Evolutionary conservation across 2,113 vertebrate species (phyloP).

Genomic region (Mohoua ochrocephala): DNA sequence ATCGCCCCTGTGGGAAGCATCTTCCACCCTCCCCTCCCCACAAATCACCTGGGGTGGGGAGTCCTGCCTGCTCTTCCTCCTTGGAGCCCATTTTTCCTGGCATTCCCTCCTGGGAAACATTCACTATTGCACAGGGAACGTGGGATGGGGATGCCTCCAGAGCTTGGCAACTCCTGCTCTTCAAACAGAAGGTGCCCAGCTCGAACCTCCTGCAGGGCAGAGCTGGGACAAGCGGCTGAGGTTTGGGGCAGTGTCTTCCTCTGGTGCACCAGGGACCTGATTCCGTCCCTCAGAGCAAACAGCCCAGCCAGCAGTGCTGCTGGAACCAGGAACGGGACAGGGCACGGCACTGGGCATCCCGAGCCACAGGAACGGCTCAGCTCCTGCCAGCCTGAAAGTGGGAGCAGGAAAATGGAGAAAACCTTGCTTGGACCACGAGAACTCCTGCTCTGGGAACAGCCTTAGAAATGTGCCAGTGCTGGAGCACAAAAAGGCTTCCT

Average conservation of each 20-base stretch:
- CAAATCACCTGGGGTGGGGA: neutral
- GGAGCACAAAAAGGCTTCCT: neutral
- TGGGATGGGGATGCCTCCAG: neutral
- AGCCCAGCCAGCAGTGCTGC: neutral
- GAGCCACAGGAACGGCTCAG: neutral
- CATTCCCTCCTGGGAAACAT: neutral
- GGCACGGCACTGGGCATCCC: neutral
- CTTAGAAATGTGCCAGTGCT: neutral
- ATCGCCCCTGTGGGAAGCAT: neutral
- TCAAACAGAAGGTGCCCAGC: neutral
- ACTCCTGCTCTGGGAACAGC: neutral
- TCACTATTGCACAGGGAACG: neutral
- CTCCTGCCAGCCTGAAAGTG: neutral
- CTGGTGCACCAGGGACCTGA: neutral
- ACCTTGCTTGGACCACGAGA: neutral
- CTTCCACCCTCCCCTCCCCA: neutral
- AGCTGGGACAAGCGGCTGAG: neutral
- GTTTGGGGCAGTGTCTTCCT: neutral
- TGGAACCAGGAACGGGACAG: neutral
- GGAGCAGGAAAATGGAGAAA: neutral
- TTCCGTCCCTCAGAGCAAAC: neutral
- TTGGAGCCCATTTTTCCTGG: neutral
- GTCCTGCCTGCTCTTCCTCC: neutral
- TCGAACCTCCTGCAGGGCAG: neutral
- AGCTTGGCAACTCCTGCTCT: neutral